Evolutionary conservation across 92 coral and sea anemone species (phyloP), one percentile per base, ranked within the genome.

Genomic region (Phenganax marumi): DNA sequence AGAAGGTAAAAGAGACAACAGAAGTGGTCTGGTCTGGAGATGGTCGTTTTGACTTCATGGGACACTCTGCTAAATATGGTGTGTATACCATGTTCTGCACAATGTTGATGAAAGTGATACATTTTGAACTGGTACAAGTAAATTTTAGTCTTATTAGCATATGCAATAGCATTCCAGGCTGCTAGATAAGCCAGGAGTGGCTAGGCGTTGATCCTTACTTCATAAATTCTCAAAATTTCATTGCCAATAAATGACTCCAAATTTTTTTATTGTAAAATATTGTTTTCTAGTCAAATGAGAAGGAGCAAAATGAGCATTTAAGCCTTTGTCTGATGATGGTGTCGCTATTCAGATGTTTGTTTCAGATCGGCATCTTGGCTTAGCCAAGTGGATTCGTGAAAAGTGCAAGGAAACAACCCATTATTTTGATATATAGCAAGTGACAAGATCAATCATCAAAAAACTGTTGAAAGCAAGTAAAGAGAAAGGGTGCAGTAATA

Each of bases 381-480:
- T 90, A 25, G 89, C 89, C 11, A 84, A 85, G 68, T 87, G 93
- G 90, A 84, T 90, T 14, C 70, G 89, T 49, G 85, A 75, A 24
- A n/a, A 48, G 19, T 58, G 73, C 43, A 52, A 82, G 16, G 50
- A 62, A n/a, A 83, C 90, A 3, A 53, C 56, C 5, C 93, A 90
- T 55, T 86, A 66, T 58, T 89, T 75, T 77, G 91, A 89, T 73
- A 86, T 89, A 17, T 90, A 88, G 92, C 92, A 90, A 64, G 84
- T 90, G 11, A 88, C 93, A 9, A 84, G 84, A 14, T 81, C 91
- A 10, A 85, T 83, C 43, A 81, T 81, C 18, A 90, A 90, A 52
- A 68, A 84, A 79, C 50, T 90, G 63, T 78, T 88, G 8, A 70
- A 75, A 71, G 85, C 89, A 50, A 84, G 90, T 47, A 90, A 87